These are phyloP conservation scores for Anthrax anthrax DNA, from an alignment of 2,888 invertebrate species.

Conservation along the genomic window DNA sequence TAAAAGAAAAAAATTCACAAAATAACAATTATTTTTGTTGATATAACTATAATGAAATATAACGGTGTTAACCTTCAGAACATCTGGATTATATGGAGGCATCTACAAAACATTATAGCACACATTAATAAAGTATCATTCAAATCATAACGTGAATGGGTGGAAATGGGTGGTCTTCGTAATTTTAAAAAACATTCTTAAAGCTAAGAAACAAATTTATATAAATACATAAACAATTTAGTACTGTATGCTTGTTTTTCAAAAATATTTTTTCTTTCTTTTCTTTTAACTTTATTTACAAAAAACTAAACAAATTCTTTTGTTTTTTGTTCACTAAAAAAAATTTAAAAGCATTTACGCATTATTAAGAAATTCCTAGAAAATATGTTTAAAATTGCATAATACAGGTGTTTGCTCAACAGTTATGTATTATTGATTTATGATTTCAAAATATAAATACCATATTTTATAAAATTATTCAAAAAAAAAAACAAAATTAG, in stretches of 20 bases:
- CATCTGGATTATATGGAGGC: constrained; percentile 45
- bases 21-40: too few relatives aligned
- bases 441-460: too few relatives aligned
- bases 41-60: too few relatives aligned
- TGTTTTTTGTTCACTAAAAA: too few relatives aligned
- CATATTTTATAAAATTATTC: too few relatives aligned
- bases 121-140: constrained; percentile 53
- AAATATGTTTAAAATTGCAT: constrained; percentile 1
- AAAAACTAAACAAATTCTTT: background rate
- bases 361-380: too few relatives aligned
- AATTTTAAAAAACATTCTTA: constrained; percentile 34
- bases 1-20: too few relatives aligned
- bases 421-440: too few relatives aligned
- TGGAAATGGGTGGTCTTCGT: constrained; percentile 47
- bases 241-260: too few relatives aligned
- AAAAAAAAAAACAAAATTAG: too few relatives aligned
- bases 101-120: constrained; percentile 51
- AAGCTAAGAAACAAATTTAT: background rate
- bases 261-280: background rate
- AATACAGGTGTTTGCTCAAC: too few relatives aligned
- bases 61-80: constrained; percentile 42
- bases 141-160: constrained; percentile 50
- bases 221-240: background rate
- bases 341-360: too few relatives aligned
- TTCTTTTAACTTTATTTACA: background rate